A percentile compares a stretch with the other conserved stretches of the same genome.
phyloP scores from a whole-genome alignment of 2,888 invertebrate species.

The Sycophila texana region DNA sequence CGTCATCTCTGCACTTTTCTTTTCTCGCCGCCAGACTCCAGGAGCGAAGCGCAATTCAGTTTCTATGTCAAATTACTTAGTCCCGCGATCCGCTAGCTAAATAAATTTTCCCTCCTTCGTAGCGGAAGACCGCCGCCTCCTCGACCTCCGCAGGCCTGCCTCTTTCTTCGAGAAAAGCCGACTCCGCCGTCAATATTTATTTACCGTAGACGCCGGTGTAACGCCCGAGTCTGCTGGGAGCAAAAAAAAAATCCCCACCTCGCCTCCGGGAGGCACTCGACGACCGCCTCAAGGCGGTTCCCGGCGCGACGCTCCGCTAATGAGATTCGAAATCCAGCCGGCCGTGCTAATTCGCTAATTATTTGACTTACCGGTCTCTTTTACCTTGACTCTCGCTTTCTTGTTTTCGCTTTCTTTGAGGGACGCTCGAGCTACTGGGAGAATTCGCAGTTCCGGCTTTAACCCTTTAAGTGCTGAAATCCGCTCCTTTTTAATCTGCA shows the following conservation, averaged over 20 bases:
- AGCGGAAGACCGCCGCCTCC: not conserved
- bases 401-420: not conserved
- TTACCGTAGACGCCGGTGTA: slow-evolving; percentile 45
- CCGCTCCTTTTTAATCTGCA: too few species aligned
- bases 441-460: too few species aligned
- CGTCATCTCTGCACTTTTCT: not conserved
- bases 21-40: slow-evolving; percentile 1
- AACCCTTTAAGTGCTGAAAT: too few species aligned
- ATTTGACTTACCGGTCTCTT: slow-evolving; percentile 55
- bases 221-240: slow-evolving; percentile 2
- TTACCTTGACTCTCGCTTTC: not conserved
- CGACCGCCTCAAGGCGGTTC: not conserved
- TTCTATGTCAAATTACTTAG: slow-evolving; percentile 66
- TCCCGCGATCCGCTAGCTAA: slow-evolving; percentile 58
- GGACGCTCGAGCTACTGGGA: too few species aligned
- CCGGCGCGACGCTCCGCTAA: slow-evolving; percentile 56
- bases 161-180: slow-evolving; percentile 11
- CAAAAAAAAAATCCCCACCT: not conserved
- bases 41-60: slow-evolving; percentile 60
- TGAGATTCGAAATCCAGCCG: slow-evolving; percentile 63
- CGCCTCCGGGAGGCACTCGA: not conserved
- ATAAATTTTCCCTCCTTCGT: slow-evolving; percentile 38
- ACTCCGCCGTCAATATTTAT: slow-evolving; percentile 60
- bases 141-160: not conserved
- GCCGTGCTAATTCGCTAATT: slow-evolving; percentile 67